Conservation (phyloP, 2,113 vertebrate species). For the Cololabis saira region DNA sequence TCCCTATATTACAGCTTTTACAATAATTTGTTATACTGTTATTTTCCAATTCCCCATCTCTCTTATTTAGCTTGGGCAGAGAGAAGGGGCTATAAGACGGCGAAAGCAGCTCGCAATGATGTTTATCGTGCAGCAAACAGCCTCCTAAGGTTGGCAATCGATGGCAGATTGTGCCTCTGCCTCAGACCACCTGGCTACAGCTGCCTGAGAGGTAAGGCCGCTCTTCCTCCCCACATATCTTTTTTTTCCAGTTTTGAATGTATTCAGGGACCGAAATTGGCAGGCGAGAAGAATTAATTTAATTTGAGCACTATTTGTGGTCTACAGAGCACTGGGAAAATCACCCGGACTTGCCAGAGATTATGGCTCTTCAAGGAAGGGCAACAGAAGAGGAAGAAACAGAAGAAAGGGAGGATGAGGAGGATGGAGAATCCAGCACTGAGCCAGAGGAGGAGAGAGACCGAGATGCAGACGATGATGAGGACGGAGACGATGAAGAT, state of each 20-base stretch:
- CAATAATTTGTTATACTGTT: background rate
- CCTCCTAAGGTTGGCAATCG: constrained; percentile 87
- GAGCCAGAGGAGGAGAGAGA: constrained; percentile 90
- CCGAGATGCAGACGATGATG: constrained; percentile 89
- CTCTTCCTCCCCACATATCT: background rate
- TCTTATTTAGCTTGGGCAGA: constrained; percentile 88
- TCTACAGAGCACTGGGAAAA: constrained; percentile 86
- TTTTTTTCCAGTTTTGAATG: constrained; percentile 1
- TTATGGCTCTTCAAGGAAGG: constrained; percentile 82
- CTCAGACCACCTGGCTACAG: constrained; percentile 86
- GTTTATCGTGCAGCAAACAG: constrained; percentile 91
- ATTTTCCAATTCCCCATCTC: background rate
- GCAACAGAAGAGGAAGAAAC: constrained; percentile 60
- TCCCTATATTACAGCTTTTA: background rate
- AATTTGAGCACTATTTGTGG: constrained; percentile 16
- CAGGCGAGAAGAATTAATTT: background rate
- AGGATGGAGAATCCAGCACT: constrained; percentile 86
- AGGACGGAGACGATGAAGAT: constrained; percentile 86
- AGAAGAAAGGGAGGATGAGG: constrained; percentile 71
- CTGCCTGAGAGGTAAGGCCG: constrained; percentile 82
- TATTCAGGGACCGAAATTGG: constrained; percentile 4
- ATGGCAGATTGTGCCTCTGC: constrained; percentile 88
- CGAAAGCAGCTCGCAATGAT: constrained; percentile 88
- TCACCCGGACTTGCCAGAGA: constrained; percentile 85
- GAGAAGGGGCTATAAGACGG: constrained; percentile 90